phyloP scores from a whole-genome alignment of 2,888 invertebrate genomes.

The Luffia ferchaultella region DNA sequence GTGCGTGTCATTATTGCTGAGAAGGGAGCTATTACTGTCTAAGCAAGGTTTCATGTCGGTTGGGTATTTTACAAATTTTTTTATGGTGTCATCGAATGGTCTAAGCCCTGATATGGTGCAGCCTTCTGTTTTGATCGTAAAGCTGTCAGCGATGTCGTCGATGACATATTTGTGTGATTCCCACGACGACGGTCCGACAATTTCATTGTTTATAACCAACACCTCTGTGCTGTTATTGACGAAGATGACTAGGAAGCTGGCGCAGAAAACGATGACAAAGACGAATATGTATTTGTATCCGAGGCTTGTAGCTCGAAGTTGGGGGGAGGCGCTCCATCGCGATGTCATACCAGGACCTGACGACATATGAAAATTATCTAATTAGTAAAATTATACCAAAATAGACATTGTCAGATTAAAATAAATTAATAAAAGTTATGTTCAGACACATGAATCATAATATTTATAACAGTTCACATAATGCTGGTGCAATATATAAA shows the following conservation, averaged over 20 bases:
- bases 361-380: too few relatives aligned
- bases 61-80: conserved; percentile 57
- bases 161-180: conserved; percentile 22
- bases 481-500: too few relatives aligned
- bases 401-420: too few relatives aligned
- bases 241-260: conserved; percentile 39
- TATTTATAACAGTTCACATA: too few relatives aligned
- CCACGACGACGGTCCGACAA: conserved; percentile 11
- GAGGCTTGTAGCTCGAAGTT: background rate
- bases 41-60: conserved; percentile 56
- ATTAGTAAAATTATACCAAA: too few relatives aligned
- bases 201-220: conserved; percentile 29
- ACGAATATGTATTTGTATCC: conserved; percentile 24
- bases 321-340: background rate
- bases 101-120: conserved; percentile 73
- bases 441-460: too few relatives aligned
- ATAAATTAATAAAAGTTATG: too few relatives aligned
- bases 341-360: background rate
- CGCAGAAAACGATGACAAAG: conserved; percentile 35
- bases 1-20: conserved; percentile 66
- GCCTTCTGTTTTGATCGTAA: conserved; percentile 69
- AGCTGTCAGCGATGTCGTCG: conserved; percentile 29
- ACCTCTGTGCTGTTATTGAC: conserved; percentile 34
- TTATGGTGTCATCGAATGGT: conserved; percentile 66
- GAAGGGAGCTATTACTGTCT: conserved; percentile 53